phyloP scores from a whole-genome alignment of 2,888 invertebrate genomes.

The Clitarchus hookeri region DNA sequence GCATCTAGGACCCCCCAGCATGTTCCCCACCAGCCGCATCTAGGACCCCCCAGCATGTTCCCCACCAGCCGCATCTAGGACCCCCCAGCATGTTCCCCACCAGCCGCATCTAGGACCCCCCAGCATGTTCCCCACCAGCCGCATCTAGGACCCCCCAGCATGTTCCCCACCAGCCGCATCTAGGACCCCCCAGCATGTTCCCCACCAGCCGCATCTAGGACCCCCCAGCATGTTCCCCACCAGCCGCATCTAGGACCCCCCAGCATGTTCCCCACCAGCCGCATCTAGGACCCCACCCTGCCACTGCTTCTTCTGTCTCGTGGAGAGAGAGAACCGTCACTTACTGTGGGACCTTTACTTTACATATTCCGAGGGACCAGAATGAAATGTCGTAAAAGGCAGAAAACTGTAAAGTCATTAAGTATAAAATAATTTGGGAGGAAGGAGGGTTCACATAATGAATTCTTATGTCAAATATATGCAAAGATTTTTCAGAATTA shows the following conservation, averaged over 20 bases:
- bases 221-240: not conserved
- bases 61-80: not conserved
- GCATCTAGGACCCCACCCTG: not conserved
- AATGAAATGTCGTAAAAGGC: too few species aligned
- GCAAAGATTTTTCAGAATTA: too few species aligned
- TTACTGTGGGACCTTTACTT: too few species aligned
- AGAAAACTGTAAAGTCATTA: too few species aligned
- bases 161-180: not conserved
- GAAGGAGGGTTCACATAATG: too few species aligned
- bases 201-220: not conserved
- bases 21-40: not conserved
- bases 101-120: not conserved
- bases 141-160: not conserved
- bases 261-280: not conserved
- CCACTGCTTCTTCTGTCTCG: too few species aligned
- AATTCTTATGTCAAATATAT: too few species aligned
- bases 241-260: not conserved
- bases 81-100: not conserved
- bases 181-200: not conserved
- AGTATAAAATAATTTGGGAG: too few species aligned
- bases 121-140: not conserved
- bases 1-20: not conserved
- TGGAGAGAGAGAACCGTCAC: too few species aligned
- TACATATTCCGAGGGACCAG: too few species aligned
- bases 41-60: not conserved